phyloP scores from a whole-genome alignment of 2,888 invertebrate genomes.

The Torymus aiolomorphi region DNA sequence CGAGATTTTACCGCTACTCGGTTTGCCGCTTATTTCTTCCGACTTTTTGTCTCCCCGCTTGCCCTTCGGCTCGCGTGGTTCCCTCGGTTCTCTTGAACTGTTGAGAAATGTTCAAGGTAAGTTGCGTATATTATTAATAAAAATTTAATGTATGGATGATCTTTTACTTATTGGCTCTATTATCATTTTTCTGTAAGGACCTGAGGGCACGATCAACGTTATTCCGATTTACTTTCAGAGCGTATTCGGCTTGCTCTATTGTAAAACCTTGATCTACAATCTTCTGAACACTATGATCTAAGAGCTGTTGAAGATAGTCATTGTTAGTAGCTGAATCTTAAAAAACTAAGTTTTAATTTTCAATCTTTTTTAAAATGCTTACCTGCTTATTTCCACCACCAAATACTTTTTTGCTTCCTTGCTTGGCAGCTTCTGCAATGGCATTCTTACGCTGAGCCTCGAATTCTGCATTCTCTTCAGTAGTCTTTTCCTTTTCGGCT shows the following conservation, averaged over 20 bases:
- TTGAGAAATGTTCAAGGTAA: conserved; percentile 21
- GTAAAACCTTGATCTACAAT: conserved; percentile 88
- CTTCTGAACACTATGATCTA: conserved; percentile 86
- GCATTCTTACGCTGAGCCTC: conserved; percentile 92
- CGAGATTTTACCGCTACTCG: conserved; percentile 85
- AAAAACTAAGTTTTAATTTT: conserved; percentile 20
- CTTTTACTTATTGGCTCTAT: conserved; percentile 65
- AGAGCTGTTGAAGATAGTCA: conserved; percentile 74
- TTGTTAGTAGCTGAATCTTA: not conserved
- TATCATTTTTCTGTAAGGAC: conserved; percentile 78
- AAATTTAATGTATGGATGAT: not conserved
- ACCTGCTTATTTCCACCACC: conserved; percentile 78
- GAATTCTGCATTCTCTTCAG: conserved; percentile 88
- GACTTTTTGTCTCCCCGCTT: conserved; percentile 74
- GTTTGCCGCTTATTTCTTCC: conserved; percentile 81
- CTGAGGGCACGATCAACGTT: conserved; percentile 85
- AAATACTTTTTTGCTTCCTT: conserved; percentile 78
- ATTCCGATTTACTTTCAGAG: conserved; percentile 83
- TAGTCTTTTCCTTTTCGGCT: conserved; percentile 79
- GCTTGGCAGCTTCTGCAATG: conserved; percentile 90
- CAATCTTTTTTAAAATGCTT: conserved; percentile 39
- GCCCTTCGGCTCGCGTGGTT: conserved; percentile 76
- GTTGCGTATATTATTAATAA: not conserved
- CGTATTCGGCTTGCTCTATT: conserved; percentile 86
- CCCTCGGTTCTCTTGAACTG: conserved; percentile 65